Evolutionary conservation across 2,888 invertebrate species (phyloP).

Genomic region (Cataglyphis livida): DNA sequence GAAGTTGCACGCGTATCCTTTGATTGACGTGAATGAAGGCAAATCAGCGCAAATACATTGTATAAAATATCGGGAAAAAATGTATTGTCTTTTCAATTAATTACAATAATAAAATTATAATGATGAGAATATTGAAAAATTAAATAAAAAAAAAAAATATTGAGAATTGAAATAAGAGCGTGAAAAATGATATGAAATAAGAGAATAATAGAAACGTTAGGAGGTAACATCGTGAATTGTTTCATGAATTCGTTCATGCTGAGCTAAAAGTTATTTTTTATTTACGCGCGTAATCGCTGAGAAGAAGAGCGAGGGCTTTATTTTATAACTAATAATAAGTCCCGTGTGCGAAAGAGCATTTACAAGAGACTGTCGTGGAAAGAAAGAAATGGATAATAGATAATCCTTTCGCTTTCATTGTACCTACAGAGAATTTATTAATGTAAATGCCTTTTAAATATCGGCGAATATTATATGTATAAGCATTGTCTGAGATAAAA

Average conservation of each 20-base stretch:
- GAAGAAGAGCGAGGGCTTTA: constrained; percentile 26
- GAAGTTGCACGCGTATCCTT: not conserved
- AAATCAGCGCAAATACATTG: not conserved
- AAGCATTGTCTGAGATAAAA: not conserved
- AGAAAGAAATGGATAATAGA: constrained; percentile 11
- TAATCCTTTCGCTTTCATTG: constrained; percentile 14
- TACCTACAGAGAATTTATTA: constrained; percentile 4
- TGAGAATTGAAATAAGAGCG: constrained; percentile 1
- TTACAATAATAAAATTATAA: not conserved
- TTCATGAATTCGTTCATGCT: not conserved
- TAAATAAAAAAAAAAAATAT: not conserved
- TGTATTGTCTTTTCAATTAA: too few species aligned
- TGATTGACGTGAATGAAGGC: not conserved
- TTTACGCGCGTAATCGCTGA: not conserved
- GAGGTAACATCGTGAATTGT: not conserved
- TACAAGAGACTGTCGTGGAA: constrained; percentile 22
- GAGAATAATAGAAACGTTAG: too few species aligned
- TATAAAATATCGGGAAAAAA: not conserved
- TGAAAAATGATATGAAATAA: not conserved
- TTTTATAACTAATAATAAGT: not conserved
- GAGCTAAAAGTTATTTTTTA: constrained; percentile 30
- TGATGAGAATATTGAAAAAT: not conserved
- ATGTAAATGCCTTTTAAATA: not conserved
- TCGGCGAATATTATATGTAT: not conserved
- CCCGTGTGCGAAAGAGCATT: constrained; percentile 3